Base-by-base conservation (phyloP, 2,797 vertebrate genomes). In the Sardinella longiceps region DNA sequence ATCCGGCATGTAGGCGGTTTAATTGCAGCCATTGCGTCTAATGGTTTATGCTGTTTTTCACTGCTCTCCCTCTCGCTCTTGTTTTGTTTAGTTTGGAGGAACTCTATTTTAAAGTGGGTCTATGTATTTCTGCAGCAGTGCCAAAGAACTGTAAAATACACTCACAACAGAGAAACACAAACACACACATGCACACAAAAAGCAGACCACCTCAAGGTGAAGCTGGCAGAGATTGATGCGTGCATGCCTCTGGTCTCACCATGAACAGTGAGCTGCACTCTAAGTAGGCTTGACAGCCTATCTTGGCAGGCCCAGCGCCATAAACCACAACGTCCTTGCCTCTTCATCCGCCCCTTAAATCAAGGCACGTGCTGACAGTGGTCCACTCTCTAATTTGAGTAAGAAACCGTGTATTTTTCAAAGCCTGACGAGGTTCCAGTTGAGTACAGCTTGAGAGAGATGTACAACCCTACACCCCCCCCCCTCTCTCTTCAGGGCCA, bases 1-100 rank as follows among this genome's bases (percentile, higher is more conserved):
- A 85, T 50, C 81, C 30, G 39, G 81, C 81, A 81, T 88, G 90
- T 92, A 84, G 88, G 89, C 87, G 81, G 87, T 33, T 48, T 86
- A 87, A 89, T 86, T 90, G 63, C 37, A 89, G 85, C 74, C 30
- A 2, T 81, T 66, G 86, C 12, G 85, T 84, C 86, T 91, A 88
- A 88, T 90, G 82, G 70, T 88, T 90, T 91, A 81, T 83, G 33
- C 81, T 33, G 28, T 70, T 5, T 83, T 83, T 89, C 20, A 14
- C 39, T 50, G 43, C 48, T 81, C 33, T 83, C 85, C 66, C 81
- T 86, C 48, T 86, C 81, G 85, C 28, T 82, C 45, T 90, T 87
- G 82, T 30, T 80, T 83, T 81, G 77, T 90, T 89, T 88, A 86
- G 56, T 83, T 84, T 58, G 50, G 66, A 84, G 28, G 37, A 51